Base-by-base conservation (phyloP, 2,888 invertebrate genomes). In the Brachycybe producta region DNA sequence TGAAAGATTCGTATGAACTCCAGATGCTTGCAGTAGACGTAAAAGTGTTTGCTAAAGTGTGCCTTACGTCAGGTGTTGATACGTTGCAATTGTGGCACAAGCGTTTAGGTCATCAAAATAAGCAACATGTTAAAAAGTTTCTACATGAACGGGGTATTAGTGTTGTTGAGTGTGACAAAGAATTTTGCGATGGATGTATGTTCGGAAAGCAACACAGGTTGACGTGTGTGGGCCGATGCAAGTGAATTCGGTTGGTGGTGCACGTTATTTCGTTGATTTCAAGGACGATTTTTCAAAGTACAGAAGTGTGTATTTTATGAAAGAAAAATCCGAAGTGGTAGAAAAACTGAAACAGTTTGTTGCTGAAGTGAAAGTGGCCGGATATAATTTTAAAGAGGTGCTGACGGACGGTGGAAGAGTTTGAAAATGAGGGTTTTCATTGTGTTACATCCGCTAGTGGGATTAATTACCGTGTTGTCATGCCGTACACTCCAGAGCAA, bases 401-500 rank as follows among this genome's bases (percentile, higher is more conserved):
- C 8, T 11, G 8, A 30, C 28, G 7, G 44, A 44, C 34, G 32
- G 32, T 2, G 44, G 32, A 2, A 2, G 32, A 44, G 4, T 44
- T 30, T 15, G 30, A 30, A 2, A 1, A 44, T 27, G 19, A 27
- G n/a, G 28, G 3, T n/a, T 15, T 32, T 11, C 4, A 13, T n/a
- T 19, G 8, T 13, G 19, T 27, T 3, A 2, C 30, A 11, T 17
- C 15, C 5, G 15, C 15, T 28, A 28, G 15, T 44, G 44, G 28
- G 1, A 32, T 43, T 5, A n/a, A 32, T 15, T 5, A 44, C n/a
- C n/a, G 15, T 26, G 3, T 30, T 8, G 2, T 3, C 2, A 7
- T 32, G 30, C 36, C 23, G 15, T 38, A 46, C 26, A 46, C 38
- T 15, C 46, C 23, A 34, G 35, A 46, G 24, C 46, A 46, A 36